Evolutionary conservation across 2,113 vertebrate genomes (phyloP).

Genomic region (Rhinoptilus africanus): DNA sequence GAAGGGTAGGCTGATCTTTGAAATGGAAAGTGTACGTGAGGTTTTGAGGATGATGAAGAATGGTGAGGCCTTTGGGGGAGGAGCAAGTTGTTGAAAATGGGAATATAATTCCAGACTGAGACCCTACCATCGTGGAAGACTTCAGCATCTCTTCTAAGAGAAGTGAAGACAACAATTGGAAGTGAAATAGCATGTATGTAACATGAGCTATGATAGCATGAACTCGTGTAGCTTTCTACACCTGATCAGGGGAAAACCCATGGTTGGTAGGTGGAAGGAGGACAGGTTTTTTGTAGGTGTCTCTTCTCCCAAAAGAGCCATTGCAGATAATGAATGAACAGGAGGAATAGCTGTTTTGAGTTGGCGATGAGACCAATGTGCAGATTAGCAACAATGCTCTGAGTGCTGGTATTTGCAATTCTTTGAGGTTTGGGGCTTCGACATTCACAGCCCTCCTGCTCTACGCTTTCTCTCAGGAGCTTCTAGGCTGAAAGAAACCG

Average conservation of each 20-base stretch:
- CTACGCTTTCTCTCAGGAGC: not conserved
- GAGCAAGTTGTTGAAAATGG: not conserved
- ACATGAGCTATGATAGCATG: accelerated
- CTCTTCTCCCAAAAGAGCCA: not conserved
- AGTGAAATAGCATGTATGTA: not conserved
- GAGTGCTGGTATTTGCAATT: not conserved
- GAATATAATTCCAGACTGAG: not conserved
- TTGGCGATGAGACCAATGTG: accelerated
- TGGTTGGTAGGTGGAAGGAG: not conserved
- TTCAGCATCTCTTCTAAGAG: not conserved
- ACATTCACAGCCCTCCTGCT: not conserved
- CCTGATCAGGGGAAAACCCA: accelerated
- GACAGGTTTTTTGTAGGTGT: not conserved
- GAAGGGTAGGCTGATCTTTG: not conserved
- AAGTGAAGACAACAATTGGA: not conserved
- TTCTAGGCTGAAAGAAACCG: not conserved
- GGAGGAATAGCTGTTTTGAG: not conserved
- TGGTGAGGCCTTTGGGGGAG: not conserved
- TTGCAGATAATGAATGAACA: not conserved
- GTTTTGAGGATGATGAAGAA: not conserved
- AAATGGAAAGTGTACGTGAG: too few relatives aligned
- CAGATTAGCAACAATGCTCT: accelerated
- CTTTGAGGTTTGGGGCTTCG: not conserved
- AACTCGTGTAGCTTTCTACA: accelerated
- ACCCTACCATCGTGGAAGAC: accelerated